Base-by-base conservation (phyloP, 2,113 vertebrate species). In the Polypterus bichir region DNA sequence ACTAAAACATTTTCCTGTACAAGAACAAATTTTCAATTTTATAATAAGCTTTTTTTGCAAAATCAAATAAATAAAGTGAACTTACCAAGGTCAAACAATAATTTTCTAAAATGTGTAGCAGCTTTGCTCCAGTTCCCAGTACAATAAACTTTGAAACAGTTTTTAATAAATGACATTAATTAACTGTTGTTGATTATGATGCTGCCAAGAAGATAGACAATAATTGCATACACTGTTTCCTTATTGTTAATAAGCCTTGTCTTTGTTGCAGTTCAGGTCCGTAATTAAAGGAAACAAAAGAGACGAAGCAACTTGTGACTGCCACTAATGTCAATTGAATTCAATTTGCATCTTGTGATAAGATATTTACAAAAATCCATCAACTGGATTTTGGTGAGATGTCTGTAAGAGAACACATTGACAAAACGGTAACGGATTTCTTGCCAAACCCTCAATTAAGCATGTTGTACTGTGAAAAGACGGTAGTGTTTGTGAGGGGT, bases 401-500 rank as follows among this genome's bases (percentile, higher is more conserved):
- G 27, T 27, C 27, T 3, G 51, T 8, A 52, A 52, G 4, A 52
- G 10, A 7, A 52, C 51, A 52, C 4, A 52, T 52, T 52, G 7
- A 3, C 7, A 52, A 8, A 52, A 3, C 7, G 7, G 51, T 10
- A 52, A 3, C 10, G 51, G 7, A 52, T 8, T 3, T 10, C 7
- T 52, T 52, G 7, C 10, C 9, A 51, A 6, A 51, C 6, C 9
- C 49, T 51, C 6, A 51, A 51, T 7, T 51, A 51, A 51, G 6
- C 6, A 51, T 51, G 49, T 51, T 51, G 49, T 51, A 51, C 49
- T 7, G 49, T 51, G 49, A 51, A 59, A 48, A 44, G 6, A 59
- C 44, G 44, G 61, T 11, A 54, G 46, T 54, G 47, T 66, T 62
- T 66, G 46, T 49, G 47, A 56, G 27, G 60, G 3, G 9, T 54